Evolutionary conservation across 2,888 invertebrate genomes (phyloP).

Genomic region (Drosophila mimetica): DNA sequence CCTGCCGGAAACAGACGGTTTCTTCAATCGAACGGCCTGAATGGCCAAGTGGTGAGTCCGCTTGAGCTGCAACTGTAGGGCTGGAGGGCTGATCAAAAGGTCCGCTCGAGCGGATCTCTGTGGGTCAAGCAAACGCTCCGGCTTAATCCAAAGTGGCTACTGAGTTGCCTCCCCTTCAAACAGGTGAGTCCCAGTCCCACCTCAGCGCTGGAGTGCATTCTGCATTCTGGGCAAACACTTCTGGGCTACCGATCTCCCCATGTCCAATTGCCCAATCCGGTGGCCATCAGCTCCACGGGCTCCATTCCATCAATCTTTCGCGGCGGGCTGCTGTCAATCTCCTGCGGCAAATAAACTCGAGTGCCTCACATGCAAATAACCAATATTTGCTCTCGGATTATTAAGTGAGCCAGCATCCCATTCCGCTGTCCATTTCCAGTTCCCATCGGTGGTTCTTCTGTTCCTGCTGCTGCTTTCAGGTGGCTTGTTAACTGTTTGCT

Average conservation of each 20-base stretch:
- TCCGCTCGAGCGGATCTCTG: constrained; percentile 57
- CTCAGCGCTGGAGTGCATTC: constrained; percentile 33
- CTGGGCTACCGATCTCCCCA: constrained; percentile 64
- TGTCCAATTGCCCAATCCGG: constrained; percentile 16
- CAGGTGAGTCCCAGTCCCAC: constrained; percentile 36
- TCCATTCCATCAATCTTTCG: constrained; percentile 59
- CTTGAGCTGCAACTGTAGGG: constrained; percentile 74
- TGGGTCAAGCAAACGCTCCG: constrained; percentile 73
- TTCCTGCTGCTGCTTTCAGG: constrained; percentile 37
- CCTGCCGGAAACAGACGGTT: constrained; percentile 61
- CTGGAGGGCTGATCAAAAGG: constrained; percentile 63
- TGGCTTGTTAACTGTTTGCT: constrained; percentile 66
- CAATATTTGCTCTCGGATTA: constrained; percentile 79
- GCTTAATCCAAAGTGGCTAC: constrained; percentile 77
- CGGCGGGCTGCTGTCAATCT: constrained; percentile 69
- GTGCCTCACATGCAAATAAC: constrained; percentile 72
- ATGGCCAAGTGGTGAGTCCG: constrained; percentile 49
- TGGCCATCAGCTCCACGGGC: constrained; percentile 49
- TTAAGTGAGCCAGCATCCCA: constrained; percentile 74
- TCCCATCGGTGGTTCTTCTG: constrained; percentile 30
- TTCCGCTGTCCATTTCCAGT: constrained; percentile 35
- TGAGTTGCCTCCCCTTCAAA: constrained; percentile 68
- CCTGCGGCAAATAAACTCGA: constrained; percentile 78
- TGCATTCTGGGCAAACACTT: constrained; percentile 66
- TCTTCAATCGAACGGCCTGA: constrained; percentile 57